Evolutionary conservation across 2,113 vertebrate species (phyloP).

Genomic region (Murina feae): DNA sequence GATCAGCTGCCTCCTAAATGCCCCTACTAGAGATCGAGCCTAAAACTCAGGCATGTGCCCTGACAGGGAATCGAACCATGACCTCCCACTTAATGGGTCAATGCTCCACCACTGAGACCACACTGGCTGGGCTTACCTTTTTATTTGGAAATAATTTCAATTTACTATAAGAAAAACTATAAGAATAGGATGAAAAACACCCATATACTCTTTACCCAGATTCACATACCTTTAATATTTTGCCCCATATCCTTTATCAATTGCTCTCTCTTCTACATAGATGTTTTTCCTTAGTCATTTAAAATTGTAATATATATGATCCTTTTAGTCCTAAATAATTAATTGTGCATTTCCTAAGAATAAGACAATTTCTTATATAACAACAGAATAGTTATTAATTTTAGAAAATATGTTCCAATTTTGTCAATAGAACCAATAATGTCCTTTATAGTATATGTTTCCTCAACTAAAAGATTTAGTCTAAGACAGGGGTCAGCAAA

Average conservation of each 20-base stretch:
- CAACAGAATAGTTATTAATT: not conserved
- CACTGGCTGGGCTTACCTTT: not conserved
- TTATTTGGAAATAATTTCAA: conserved; percentile 22
- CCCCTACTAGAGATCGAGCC: too few relatives aligned
- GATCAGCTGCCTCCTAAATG: too few relatives aligned
- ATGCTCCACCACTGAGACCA: too few relatives aligned
- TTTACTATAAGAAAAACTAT: not conserved
- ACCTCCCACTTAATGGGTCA: too few relatives aligned
- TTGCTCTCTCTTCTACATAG: not conserved
- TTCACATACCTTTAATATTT: not conserved
- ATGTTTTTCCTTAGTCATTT: not conserved
- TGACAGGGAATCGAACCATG: too few relatives aligned
- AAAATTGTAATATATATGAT: not conserved
- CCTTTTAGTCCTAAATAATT: not conserved
- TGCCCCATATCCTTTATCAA: not conserved
- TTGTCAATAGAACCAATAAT: not conserved
- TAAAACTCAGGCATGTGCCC: too few relatives aligned
- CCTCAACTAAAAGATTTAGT: not conserved
- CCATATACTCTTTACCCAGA: not conserved
- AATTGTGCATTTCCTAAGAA: not conserved
- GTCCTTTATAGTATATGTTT: not conserved
- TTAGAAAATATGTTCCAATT: conserved; percentile 31
- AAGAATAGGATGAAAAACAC: not conserved
- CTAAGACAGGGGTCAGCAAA: not conserved
- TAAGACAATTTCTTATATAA: not conserved